Conservation (phyloP, 2,797 vertebrate species). For the Intellagama lesueurii region DNA sequence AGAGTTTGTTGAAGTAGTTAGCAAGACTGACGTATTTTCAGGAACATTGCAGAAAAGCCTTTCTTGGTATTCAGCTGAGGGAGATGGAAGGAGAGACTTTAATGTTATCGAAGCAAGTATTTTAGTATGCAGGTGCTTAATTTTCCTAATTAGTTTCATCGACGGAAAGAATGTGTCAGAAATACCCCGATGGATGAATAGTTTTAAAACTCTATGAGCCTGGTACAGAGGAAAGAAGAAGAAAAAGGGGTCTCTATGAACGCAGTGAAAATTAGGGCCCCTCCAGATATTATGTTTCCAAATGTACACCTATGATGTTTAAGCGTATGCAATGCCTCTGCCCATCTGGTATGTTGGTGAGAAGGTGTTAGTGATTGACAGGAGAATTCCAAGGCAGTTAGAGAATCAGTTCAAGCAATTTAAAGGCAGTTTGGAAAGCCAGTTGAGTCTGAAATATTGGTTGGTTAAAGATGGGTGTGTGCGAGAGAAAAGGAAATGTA, state of each 20-base stretch:
- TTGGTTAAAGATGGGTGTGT: not conserved
- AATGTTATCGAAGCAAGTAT: constrained; percentile 24
- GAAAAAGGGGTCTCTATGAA: not conserved
- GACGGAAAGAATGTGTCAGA: constrained; percentile 12
- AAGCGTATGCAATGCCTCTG: not conserved
- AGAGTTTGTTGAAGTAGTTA: constrained; percentile 72
- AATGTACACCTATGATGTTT: not conserved
- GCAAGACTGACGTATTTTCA: constrained; percentile 67
- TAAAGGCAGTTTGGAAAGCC: not conserved
- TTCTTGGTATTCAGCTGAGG: constrained; percentile 58
- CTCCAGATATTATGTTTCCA: not conserved
- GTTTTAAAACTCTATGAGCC: constrained; percentile 19
- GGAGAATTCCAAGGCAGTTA: not conserved
- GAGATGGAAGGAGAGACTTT: not conserved
- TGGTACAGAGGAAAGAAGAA: not conserved
- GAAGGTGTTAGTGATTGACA: not conserved
- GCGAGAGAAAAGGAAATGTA: not conserved
- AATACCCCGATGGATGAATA: constrained; percentile 21
- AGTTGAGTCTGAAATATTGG: not conserved
- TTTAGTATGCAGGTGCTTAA: constrained; percentile 43
- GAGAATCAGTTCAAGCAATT: not conserved
- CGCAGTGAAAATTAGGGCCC: not conserved
- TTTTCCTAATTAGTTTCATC: constrained; percentile 41
- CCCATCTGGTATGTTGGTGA: not conserved
- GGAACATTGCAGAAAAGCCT: constrained; percentile 36